A percentile compares a stretch with the other conserved stretches of the same genome.
Evolutionary conservation across 2,113 vertebrate genomes (phyloP).

Genomic region (Tetraodon nigroviridis): DNA sequence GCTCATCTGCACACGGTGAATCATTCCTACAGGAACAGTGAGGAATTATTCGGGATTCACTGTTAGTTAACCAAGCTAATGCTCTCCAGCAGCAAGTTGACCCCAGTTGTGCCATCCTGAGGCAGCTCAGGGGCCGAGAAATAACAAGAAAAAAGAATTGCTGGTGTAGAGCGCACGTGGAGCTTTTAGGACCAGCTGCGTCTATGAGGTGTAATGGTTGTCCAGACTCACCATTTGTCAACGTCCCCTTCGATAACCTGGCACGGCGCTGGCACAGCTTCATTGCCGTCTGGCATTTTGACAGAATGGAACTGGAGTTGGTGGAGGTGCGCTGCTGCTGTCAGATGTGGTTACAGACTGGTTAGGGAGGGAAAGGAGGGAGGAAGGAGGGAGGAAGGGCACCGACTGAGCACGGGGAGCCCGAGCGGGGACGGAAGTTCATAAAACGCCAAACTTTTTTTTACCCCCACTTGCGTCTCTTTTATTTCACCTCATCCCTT

Average conservation of each 20-base stretch:
- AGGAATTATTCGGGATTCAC: slow-evolving; percentile 7
- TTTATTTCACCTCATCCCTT: too few species aligned
- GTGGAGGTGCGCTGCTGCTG: slow-evolving; percentile 32
- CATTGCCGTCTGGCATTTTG: slow-evolving; percentile 57
- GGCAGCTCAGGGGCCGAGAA: neutral
- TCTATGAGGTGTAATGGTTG: neutral
- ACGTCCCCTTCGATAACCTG: slow-evolving; percentile 60
- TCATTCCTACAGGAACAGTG: neutral
- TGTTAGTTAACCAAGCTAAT: slow-evolving; percentile 7
- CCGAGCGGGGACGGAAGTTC: slow-evolving; percentile 1
- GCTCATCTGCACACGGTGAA: slow-evolving; percentile 3
- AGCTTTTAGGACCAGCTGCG: too few species aligned
- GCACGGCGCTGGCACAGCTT: slow-evolving; percentile 56
- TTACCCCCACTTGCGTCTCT: neutral
- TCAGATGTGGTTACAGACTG: slow-evolving; percentile 33
- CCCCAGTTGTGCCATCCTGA: slow-evolving; percentile 13
- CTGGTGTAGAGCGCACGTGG: neutral
- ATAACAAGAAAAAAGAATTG: neutral
- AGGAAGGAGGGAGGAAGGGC: slow-evolving; percentile 11
- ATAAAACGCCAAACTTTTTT: neutral
- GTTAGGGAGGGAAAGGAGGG: slow-evolving; percentile 22
- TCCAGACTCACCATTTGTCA: slow-evolving; percentile 66
- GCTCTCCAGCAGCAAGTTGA: slow-evolving; percentile 5
- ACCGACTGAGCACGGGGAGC: slow-evolving; percentile 7
- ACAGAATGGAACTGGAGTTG: slow-evolving; percentile 35